These are phyloP conservation scores for Periophthalmus modestus DNA, from an alignment of 2,113 vertebrate genomes.

Conservation along the genomic window DNA sequence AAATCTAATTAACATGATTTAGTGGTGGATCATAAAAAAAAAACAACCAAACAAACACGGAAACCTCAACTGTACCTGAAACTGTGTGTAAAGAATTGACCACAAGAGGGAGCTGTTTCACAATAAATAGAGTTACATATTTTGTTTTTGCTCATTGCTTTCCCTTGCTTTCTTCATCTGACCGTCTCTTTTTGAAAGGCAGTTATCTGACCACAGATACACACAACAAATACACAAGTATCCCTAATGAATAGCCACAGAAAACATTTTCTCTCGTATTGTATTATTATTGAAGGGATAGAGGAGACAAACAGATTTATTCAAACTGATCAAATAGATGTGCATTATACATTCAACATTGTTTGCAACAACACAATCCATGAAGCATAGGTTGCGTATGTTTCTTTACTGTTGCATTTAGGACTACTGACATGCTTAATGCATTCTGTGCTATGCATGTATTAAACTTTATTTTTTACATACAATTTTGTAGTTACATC, in stretches of 20 bases:
- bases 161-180: background rate
- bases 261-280: background rate
- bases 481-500: slow-evolving; percentile 32
- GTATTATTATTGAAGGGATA: slow-evolving; percentile 1
- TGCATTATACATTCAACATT: slow-evolving; percentile 52
- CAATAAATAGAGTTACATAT: background rate
- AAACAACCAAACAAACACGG: background rate
- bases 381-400: slow-evolving; percentile 36
- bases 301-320: slow-evolving; percentile 3
- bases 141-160: background rate
- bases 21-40: background rate
- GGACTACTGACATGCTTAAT: slow-evolving; percentile 44
- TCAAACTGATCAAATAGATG: slow-evolving; percentile 9
- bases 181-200: too few species aligned
- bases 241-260: too few species aligned
- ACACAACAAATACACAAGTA: too few species aligned
- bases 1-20: background rate
- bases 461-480: background rate
- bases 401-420: slow-evolving; percentile 32
- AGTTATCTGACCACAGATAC: too few species aligned
- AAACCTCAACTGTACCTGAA: background rate
- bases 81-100: background rate
- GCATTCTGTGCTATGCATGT: slow-evolving; percentile 19
- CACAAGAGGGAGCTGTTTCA: slow-evolving; percentile 38
- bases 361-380: slow-evolving; percentile 38